Conservation (phyloP, 2,888 invertebrate species). For the Papilio protenor region DNA sequence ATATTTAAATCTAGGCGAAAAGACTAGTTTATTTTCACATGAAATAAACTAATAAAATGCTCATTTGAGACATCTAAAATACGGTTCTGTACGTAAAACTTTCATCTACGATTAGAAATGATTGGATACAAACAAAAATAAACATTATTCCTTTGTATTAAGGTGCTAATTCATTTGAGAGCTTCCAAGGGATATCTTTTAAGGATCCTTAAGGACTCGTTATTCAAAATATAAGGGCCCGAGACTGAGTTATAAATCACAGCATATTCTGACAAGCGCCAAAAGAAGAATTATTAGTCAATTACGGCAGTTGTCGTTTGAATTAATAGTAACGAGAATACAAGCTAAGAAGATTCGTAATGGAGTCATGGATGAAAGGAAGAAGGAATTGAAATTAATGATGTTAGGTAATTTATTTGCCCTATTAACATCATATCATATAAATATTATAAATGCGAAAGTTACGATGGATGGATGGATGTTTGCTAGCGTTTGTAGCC, state of each 20-base stretch:
- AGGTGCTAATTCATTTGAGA: neutral
- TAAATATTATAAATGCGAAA: no score
- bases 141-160: neutral
- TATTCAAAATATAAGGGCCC: constrained; percentile 30
- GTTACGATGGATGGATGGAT: no score
- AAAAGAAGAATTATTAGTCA: constrained; percentile 25
- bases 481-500: no score
- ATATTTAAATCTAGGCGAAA: neutral
- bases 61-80: constrained; percentile 6
- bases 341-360: neutral
- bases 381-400: neutral
- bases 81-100: neutral
- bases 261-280: constrained; percentile 10
- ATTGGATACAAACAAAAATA: neutral
- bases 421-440: no score
- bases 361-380: neutral
- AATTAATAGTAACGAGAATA: constrained; percentile 3
- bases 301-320: constrained; percentile 12
- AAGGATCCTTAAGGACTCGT: constrained; percentile 22
- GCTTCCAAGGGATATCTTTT: neutral
- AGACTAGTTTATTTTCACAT: neutral
- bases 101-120: neutral
- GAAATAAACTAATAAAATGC: constrained; percentile 2
- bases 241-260: constrained; percentile 24
- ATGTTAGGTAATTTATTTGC: no score